phyloP scores from a whole-genome alignment of 2,113 vertebrate genomes.

The Sardina pilchardus region DNA sequence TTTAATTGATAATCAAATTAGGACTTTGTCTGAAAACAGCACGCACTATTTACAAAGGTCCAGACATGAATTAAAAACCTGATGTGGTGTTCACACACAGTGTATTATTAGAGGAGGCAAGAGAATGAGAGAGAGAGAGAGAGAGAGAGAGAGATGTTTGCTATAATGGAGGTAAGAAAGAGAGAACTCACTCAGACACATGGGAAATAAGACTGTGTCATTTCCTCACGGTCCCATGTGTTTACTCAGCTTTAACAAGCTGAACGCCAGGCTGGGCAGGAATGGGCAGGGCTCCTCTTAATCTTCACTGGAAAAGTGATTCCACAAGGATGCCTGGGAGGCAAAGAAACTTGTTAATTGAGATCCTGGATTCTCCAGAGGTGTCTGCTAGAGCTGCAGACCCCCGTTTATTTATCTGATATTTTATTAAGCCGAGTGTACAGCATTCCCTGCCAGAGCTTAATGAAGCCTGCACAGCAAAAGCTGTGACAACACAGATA shows the following conservation, averaged over 20 bases:
- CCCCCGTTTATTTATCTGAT: conserved; percentile 47
- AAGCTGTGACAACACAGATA: not conserved
- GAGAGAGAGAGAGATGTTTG: not conserved
- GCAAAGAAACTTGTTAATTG: conserved; percentile 67
- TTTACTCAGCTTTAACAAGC: conserved; percentile 59
- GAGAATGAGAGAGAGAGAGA: not conserved
- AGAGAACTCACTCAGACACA: conserved; percentile 32
- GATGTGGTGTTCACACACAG: conserved; percentile 2
- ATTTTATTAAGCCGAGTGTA: conserved; percentile 57
- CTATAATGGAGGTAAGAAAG: not conserved
- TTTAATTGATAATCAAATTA: not conserved
- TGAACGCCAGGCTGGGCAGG: conserved; percentile 51
- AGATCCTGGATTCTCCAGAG: conserved; percentile 62
- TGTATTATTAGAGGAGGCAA: conserved; percentile 12
- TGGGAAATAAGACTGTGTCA: conserved; percentile 68
- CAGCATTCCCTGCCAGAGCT: conserved; percentile 54
- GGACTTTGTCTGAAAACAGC: not conserved
- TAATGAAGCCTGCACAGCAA: conserved; percentile 61
- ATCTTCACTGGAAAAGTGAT: conserved; percentile 48
- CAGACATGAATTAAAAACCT: not conserved
- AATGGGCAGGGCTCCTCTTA: conserved; percentile 56
- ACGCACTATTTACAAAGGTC: not conserved
- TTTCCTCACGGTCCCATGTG: conserved; percentile 57
- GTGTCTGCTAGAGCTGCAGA: conserved; percentile 51
- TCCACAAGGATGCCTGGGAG: conserved; percentile 46